Percentiles rank a stretch among this genome's conserved stretches.
These are phyloP conservation scores for Elgaria multicarinata DNA, from an alignment of 2,113 vertebrate genomes.

Conservation along the genomic window DNA sequence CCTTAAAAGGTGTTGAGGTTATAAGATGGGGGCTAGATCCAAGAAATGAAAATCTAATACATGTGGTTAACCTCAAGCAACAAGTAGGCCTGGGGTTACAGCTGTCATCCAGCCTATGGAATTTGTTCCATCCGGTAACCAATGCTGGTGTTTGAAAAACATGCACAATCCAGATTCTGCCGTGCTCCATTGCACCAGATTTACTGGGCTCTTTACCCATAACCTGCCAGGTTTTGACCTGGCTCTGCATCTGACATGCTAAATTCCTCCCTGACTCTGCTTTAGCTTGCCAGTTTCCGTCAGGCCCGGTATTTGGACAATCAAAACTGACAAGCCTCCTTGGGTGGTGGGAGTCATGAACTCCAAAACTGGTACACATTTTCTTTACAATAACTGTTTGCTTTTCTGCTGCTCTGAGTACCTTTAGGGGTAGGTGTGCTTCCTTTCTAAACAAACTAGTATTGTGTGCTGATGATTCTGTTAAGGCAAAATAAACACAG, in stretches of 20 bases:
- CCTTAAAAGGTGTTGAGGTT: not conserved
- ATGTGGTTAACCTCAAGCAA: not conserved
- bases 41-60: not conserved
- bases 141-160: not conserved
- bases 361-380: slow-evolving; percentile 42
- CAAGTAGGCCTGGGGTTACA: not conserved
- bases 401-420: slow-evolving; percentile 19
- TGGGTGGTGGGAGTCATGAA: slow-evolving; percentile 19
- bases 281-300: not conserved
- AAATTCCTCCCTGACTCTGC: not conserved
- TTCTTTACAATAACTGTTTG: slow-evolving; percentile 43
- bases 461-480: slow-evolving; percentile 36
- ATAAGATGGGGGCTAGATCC: not conserved
- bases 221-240: not conserved
- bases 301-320: not conserved
- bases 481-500: slow-evolving; percentile 14
- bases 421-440: slow-evolving; percentile 34
- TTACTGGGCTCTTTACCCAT: not conserved
- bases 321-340: not conserved
- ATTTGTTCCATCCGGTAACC: not conserved
- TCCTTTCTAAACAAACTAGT: slow-evolving; percentile 27
- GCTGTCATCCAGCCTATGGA: not conserved
- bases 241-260: not conserved
- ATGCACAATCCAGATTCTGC: not conserved
- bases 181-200: not conserved